Evolutionary conservation across 2,888 invertebrate species (phyloP), one percentile per base, ranked within the genome.

Genomic region (Heteromyza rotundicornis): DNA sequence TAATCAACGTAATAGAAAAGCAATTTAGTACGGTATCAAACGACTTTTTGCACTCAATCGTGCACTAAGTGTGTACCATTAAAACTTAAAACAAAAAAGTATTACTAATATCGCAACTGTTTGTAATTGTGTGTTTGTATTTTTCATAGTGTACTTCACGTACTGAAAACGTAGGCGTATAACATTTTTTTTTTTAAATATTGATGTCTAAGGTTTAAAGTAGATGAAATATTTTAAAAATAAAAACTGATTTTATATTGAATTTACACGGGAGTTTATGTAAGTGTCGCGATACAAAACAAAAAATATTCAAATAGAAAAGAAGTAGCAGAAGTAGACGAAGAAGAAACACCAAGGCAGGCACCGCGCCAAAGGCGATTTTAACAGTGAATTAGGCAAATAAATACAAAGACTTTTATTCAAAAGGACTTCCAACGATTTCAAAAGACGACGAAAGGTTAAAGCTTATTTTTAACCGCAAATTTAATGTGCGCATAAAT

Each of bases 371-470:
- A n/a, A 51, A 5, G 55, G 60, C 52, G 53, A 59, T 24, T 22
- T 55, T 64, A 47, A 35, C 22, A 36, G n/a, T 35, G 60, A 56
- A 61, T 52, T 55, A 66, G n/a, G n/a, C 19, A 53, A 40, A 14
- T 44, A 62, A 36, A 57, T 14, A 14, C 40, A 19, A 40, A 47
- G 19, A 47, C 47, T 19, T 19, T 17, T 14, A 47, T 20, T 19
- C 19, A 60, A 67, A 63, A 68, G 76, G 74, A 79, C 80, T 79
- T 79, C 80, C 80, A 79, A 79, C 80, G 80, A 80, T 73, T 80
- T 80, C 77, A 72, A 70, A 71, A 70, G 72, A 77, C 79, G 80
- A 80, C 80, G 79, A 80, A 78, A 70, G 47, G 17, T 47, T 47
- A 47, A 47, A 19, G 20, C 10, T n/a, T 70, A 69, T 67, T 70